phyloP scores from a whole-genome alignment of 2,797 vertebrate species.

The Leucoraja ocellata region DNA sequence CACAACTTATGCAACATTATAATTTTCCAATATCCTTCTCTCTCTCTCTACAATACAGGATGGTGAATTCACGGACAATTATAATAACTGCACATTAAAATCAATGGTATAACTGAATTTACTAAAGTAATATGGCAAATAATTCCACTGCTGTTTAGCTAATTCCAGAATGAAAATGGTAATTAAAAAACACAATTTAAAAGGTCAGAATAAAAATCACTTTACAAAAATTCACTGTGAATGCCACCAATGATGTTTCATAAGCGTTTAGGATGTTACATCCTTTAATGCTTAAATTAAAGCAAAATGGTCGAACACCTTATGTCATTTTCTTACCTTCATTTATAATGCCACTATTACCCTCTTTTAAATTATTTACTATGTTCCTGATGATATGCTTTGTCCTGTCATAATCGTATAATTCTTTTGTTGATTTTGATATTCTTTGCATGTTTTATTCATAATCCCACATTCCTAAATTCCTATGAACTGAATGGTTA shows the following conservation, averaged over 20 bases:
- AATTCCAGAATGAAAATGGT: not conserved
- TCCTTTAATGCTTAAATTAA: too few relatives aligned
- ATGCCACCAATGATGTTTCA: not conserved
- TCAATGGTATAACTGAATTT: not conserved
- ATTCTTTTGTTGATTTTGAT: too few relatives aligned
- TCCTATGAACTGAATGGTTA: not conserved
- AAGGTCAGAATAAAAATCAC: not conserved
- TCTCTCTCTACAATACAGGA: not conserved
- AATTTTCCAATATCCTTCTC: not conserved
- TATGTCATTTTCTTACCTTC: too few relatives aligned
- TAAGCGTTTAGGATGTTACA: too few relatives aligned
- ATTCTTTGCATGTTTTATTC: too few relatives aligned
- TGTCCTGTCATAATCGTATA: too few relatives aligned
- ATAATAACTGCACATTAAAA: not conserved
- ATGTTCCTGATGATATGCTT: too few relatives aligned
- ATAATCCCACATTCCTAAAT: too few relatives aligned
- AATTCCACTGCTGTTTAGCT: not conserved
- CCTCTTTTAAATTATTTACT: too few relatives aligned
- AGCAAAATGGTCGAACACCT: too few relatives aligned
- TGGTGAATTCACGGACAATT: not conserved
- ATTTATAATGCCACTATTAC: too few relatives aligned
- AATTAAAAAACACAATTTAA: not conserved
- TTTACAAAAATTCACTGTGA: not conserved
- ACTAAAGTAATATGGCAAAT: not conserved
- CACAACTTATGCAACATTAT: not conserved